These are phyloP conservation scores for Ganaspis brasiliensis DNA, from an alignment of 2,888 invertebrate species.

Conservation along the genomic window DNA sequence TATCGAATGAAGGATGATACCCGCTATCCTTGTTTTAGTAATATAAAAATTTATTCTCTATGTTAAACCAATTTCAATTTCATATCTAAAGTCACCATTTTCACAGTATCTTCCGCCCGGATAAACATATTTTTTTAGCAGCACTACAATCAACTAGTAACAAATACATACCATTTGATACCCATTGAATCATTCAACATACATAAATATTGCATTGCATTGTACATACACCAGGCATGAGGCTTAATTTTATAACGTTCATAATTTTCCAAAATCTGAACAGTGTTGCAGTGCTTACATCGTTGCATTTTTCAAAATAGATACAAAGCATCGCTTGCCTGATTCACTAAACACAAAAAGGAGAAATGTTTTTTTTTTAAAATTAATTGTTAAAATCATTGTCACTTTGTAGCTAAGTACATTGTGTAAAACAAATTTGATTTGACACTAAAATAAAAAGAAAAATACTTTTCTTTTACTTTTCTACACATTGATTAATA, in stretches of 20 bases:
- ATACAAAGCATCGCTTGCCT: constrained; percentile 35
- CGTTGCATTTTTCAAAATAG: constrained; percentile 35
- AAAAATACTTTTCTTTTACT: constrained; percentile 18
- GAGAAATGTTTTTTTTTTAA: not conserved
- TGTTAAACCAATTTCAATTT: constrained; percentile 43
- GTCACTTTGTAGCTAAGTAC: constrained; percentile 37
- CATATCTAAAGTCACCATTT: constrained; percentile 35
- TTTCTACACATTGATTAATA: not conserved
- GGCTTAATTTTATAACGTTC: constrained; percentile 30
- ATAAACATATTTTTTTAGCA: constrained; percentile 29
- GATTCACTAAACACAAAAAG: not conserved
- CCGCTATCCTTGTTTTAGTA: constrained; percentile 34
- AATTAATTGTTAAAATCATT: not conserved
- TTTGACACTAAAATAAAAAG: not conserved
- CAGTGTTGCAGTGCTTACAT: constrained; percentile 31
- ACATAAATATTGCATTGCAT: constrained; percentile 43
- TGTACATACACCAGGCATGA: constrained; percentile 44
- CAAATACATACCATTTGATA: constrained; percentile 42
- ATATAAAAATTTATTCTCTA: constrained; percentile 42
- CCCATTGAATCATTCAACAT: constrained; percentile 41
- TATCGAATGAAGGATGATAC: constrained; percentile 34
- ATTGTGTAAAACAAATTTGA: constrained; percentile 18
- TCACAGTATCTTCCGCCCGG: constrained; percentile 32
- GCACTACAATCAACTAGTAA: constrained; percentile 34
- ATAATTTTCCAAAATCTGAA: constrained; percentile 23